Conservation (phyloP, 53 echinoderm and acorn worm genomes). For the Antedon mediterranea region DNA sequence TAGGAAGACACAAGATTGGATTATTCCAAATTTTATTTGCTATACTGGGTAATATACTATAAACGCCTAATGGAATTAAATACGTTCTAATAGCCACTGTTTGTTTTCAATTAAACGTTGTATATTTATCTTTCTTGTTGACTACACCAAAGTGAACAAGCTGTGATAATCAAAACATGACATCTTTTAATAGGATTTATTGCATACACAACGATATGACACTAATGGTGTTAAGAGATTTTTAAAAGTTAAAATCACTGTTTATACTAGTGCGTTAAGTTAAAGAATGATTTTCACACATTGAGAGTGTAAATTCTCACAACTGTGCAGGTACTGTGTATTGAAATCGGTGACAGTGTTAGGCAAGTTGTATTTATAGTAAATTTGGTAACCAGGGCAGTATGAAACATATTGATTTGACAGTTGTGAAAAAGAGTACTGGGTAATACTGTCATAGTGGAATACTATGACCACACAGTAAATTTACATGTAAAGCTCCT, state of each 20-base stretch:
- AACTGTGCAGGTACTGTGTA: not conserved
- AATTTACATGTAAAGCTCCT: too few relatives aligned
- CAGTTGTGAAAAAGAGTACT: too few relatives aligned
- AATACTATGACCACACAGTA: too few relatives aligned
- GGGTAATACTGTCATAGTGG: too few relatives aligned
- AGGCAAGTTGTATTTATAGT: too few relatives aligned
- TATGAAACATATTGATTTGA: too few relatives aligned
- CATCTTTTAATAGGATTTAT: not conserved
- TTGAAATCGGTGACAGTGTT: too few relatives aligned
- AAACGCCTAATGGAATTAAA: not conserved
- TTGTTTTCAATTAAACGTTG: not conserved
- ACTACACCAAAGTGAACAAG: not conserved
- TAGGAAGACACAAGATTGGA: too few relatives aligned
- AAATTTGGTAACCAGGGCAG: too few relatives aligned
- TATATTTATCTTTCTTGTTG: not conserved
- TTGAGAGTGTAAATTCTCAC: not conserved
- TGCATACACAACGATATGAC: not conserved
- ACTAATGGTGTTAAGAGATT: not conserved
- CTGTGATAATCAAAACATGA: not conserved
- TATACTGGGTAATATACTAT: too few relatives aligned
- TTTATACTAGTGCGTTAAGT: not conserved
- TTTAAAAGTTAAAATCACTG: not conserved
- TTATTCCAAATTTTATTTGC: too few relatives aligned
- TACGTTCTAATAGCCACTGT: not conserved
- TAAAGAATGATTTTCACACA: not conserved